Evolutionary conservation across 2,113 vertebrate genomes (phyloP), one percentile per base, ranked within the genome.

Genomic region (Ceratotherium simum): DNA sequence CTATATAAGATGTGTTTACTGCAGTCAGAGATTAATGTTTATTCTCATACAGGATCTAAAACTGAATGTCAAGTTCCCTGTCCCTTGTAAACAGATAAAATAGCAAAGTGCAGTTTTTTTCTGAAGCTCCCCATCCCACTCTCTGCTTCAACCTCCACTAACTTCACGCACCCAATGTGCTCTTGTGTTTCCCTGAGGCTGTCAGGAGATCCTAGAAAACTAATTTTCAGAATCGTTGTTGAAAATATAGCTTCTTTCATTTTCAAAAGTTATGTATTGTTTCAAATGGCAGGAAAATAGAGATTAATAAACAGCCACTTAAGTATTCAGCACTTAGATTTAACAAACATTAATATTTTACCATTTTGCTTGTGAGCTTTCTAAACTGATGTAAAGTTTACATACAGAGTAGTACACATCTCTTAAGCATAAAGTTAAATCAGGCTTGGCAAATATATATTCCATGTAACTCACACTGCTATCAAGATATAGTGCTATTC

Each of bases 351-450:
- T 83, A 46, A 29, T 21, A 46, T 54, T 91, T 93, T 84, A 27
- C 54, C 31, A 18, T 73, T 84, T 92, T 80, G 56, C 29, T 65
- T 36, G 29, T 80, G 76, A 69, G 33, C 12, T 60, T 87, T 84
- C 36, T n/a, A 56, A 93, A 62, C 14, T 85, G 60, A 51, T 65
- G 13, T 2, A 85, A 94, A 94, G 82, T 86, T 93, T 97, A 60
- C 42, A 64, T 87, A 2, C 6, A 90, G 36, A 79, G n/a, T 58
- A 69, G 67, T 54, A 65, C 17, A 85, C 1, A 25, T 27, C 62
- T 42, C 20, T 93, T 64, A 67, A n/a, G 25, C 1, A 12, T 60
- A 54, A 12, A 67, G 64, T 33, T 85, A 88, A 73, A 84, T 73
- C 31, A 79, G n/a, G 1, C 65, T 88, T 79, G 56, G 31, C 31